Evolutionary conservation across 2,797 vertebrate species (phyloP), one percentile per base, ranked within the genome.

Genomic region (Sebastes itinus): DNA sequence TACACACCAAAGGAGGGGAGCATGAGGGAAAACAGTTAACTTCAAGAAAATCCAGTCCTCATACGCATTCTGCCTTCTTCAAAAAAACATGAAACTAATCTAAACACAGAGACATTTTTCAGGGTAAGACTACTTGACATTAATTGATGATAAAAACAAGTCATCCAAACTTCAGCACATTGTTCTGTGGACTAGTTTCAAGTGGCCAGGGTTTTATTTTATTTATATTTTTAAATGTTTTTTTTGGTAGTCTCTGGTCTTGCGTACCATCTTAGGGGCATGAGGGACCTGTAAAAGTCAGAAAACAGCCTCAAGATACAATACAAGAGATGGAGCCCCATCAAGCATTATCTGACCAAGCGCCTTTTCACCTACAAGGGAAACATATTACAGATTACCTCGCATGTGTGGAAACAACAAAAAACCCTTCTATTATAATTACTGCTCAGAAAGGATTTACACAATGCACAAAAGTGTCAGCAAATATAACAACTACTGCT

Each of bases 381-480:
- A 97, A 98, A 97, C 98, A 99, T 97, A 99, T 98, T 98, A 99
- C 94, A 99, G 98, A 98, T 99, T 98, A 99, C 98, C 97, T 95
- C 96, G 98, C 95, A 99, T 99, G 98, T 99, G 98, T 98, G 98
- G 97, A 97, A 99, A 95, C 95, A 95, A 91, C 35, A 87, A 79
- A 80, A 78, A 9, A 23, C 75, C 72, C 58, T 60, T 67, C 20
- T 33, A 58, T 46, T 35, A 58, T 6, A 56, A 32, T 58, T 12
- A 78, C 32, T n/a, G 32, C 38, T 59, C 25, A 77, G 22, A 28
- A 66, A 54, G 27, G 6, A 72, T 27, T 38, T n/a, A 75, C 12
- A 70, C 20, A 69, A 52, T 32, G 10, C 14, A 70, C 20, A 69
- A 42, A 22, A 75, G 6, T 27, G 14, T 80, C 11, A 80, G 16